Evolutionary conservation across 2,888 invertebrate species (phyloP).

Genomic region (Latrodectus elegans): DNA sequence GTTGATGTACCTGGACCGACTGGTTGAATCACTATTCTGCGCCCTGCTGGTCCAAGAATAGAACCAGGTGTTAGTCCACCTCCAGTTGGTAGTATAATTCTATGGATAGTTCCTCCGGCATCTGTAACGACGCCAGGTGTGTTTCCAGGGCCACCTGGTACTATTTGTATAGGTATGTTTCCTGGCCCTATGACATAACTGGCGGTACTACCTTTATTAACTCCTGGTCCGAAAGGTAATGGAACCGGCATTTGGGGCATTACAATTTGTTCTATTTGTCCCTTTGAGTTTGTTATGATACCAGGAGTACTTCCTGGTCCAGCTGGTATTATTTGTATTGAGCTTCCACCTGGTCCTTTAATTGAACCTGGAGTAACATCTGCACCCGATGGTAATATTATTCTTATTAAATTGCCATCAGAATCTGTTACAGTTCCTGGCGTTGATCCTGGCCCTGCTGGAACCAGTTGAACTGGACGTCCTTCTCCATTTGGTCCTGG

Average conservation of each 20-base stretch:
- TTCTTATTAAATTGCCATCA: neutral
- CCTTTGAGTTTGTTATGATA: constrained; percentile 7
- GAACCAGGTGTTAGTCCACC: constrained; percentile 21
- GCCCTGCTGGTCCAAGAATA: neutral
- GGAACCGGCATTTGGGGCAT: neutral
- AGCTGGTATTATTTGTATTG: constrained; percentile 22
- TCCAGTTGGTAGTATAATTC: neutral
- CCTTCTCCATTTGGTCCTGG: neutral
- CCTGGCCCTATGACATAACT: neutral
- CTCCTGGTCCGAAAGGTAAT: neutral
- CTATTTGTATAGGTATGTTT: neutral
- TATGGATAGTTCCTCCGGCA: neutral
- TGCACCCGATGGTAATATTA: neutral
- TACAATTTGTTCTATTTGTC: constrained; percentile 3
- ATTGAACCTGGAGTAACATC: constrained; percentile 26
- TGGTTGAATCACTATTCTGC: neutral
- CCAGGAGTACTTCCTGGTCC: constrained; percentile 21
- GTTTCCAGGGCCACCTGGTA: neutral
- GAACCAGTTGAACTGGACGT: neutral
- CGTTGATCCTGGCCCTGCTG: neutral
- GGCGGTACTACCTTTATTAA: neutral
- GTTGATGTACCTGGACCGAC: neutral
- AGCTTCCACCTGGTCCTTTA: constrained; percentile 18
- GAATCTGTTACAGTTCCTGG: neutral
- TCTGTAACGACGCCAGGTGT: neutral